These are phyloP conservation scores for Agapostemon virescens DNA, from an alignment of 2,888 invertebrate species.

Conservation along the genomic window DNA sequence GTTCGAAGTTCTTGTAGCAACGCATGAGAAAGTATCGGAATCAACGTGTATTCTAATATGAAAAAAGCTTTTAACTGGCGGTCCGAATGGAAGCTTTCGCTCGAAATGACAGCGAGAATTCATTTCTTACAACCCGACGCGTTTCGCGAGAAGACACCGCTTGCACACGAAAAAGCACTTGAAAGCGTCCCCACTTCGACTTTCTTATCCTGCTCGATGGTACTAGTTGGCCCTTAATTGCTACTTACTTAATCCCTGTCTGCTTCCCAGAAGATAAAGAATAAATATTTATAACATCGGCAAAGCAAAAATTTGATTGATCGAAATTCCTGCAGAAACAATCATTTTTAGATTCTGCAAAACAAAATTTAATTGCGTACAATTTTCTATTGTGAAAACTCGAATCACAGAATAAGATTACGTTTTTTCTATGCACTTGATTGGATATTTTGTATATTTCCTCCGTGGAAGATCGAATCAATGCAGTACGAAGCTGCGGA, in stretches of 20 bases:
- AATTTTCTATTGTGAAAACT: neutral
- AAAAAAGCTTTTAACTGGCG: conserved; percentile 8
- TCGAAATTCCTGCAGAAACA: neutral
- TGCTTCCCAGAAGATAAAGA: neutral
- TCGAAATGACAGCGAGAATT: conserved; percentile 41
- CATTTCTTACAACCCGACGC: conserved; percentile 41
- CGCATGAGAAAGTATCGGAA: neutral
- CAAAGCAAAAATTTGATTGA: neutral
- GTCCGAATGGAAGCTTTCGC: conserved; percentile 22
- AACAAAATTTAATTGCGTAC: neutral
- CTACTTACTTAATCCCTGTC: conserved; percentile 2
- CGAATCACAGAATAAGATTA: neutral
- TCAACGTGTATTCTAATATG: neutral
- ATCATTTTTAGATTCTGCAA: neutral
- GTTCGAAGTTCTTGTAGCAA: neutral
- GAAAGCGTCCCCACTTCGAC: conserved; percentile 26
- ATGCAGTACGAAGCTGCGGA: no score
- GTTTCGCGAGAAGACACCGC: conserved; percentile 28
- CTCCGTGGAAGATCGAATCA: no score
- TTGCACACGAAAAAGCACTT: conserved; percentile 54
- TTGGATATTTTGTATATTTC: no score
- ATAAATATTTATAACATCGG: neutral
- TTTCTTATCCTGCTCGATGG: conserved; percentile 31
- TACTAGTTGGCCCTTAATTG: conserved; percentile 36
- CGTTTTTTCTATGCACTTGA: no score